Base-by-base conservation (phyloP, 2,113 vertebrate species). In the Elanoides forficatus region DNA sequence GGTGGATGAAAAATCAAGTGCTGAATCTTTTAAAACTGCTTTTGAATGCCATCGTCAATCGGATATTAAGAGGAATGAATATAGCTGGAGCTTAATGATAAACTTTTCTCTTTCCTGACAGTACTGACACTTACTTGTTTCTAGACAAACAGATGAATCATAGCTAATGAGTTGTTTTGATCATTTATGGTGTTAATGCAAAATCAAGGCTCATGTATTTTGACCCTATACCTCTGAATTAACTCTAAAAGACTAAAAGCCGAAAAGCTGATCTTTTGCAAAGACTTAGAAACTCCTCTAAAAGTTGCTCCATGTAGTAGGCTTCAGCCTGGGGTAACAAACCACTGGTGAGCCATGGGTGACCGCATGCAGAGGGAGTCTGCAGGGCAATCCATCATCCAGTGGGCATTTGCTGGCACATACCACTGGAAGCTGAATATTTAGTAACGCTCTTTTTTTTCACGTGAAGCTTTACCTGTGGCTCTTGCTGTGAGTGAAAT, bases 91-190 rank as follows among this genome's bases (percentile, higher is more conserved):
- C 59, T 94, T 95, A 93, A 81, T 82, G 47, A 85, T 74, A 63
- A 92, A 67, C n/a, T 75, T 92, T 58, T 92, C 48, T 34, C 12
- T 62, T 92, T 92, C 34, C 67, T 93, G 87, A 74, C 85, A 83
- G 84, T 81, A 53, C 65, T 93, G 94, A 78, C 81, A 86, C 94
- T 96, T 94, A 73, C 86, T 96, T 76, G 30, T 81, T 95, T 90
- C 93, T 60, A 72, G 63, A 88, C 81, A 94, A 95, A 91, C 27
- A 90, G 38, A 85, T 87, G 58, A 86, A 83, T 93, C 75, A 93
- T 43, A 59, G 65, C 48, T 92, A 95, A 94, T 0, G 7, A 92
- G 60, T 88, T 89, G 59, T 82, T 92, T 91, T 67, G 78, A 85
- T 62, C 55, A 7, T 42, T 67, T 71, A 12, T 45, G 53, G 36